Evolutionary conservation across 1,140 invertebrate species (phyloP).

Genomic region (Diorhabda sublineata): DNA sequence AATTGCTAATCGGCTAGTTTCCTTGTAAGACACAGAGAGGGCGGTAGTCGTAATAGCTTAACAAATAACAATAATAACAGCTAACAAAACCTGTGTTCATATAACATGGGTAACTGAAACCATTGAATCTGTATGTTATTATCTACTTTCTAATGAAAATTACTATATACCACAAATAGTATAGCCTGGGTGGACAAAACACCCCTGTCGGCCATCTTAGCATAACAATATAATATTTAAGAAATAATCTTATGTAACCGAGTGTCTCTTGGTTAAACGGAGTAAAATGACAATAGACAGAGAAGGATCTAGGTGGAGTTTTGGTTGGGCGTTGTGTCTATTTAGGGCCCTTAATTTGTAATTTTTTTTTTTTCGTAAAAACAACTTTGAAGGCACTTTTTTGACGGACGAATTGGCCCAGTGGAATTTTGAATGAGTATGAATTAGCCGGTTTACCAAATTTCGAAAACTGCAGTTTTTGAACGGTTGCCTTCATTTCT

Average conservation of each 20-base stretch:
- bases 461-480: slow-evolving; percentile 54
- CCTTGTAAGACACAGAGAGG: slow-evolving; percentile 20
- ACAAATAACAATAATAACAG: slow-evolving; percentile 47
- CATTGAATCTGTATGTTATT: slow-evolving; percentile 47
- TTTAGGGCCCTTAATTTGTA: slow-evolving; percentile 76
- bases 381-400: slow-evolving; percentile 81
- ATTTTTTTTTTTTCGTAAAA: slow-evolving; percentile 71
- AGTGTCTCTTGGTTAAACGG: slow-evolving; percentile 41
- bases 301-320: slow-evolving; percentile 54
- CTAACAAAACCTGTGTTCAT: slow-evolving; percentile 43
- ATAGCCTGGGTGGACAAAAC: slow-evolving; percentile 34
- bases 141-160: slow-evolving; percentile 48
- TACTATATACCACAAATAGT: slow-evolving; percentile 51
- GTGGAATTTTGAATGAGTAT: slow-evolving; percentile 57
- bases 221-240: slow-evolving; percentile 51
- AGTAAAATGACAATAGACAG: slow-evolving; percentile 47
- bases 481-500: slow-evolving; percentile 52
- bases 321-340: slow-evolving; percentile 68
- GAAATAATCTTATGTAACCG: slow-evolving; percentile 48
- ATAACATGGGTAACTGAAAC: slow-evolving; percentile 47
- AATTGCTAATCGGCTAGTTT: slow-evolving; percentile 27
- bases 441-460: slow-evolving; percentile 57
- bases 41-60: slow-evolving; percentile 25
- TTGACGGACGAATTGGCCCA: slow-evolving; percentile 84
- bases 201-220: slow-evolving; percentile 41